These are phyloP conservation scores for Lagodon rhomboides DNA, from an alignment of 2,797 vertebrate genomes.

Conservation along the genomic window DNA sequence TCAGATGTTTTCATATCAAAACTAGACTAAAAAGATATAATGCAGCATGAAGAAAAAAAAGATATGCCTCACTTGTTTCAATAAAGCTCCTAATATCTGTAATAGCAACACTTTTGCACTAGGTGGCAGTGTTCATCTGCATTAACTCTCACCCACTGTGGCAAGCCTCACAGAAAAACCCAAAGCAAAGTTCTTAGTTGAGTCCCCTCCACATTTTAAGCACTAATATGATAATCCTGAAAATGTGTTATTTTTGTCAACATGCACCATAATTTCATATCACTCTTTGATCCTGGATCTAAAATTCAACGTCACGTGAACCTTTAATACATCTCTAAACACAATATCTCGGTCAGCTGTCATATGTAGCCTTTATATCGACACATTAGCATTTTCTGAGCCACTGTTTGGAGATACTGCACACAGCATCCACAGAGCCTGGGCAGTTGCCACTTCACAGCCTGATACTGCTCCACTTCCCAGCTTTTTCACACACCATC, in stretches of 20 bases:
- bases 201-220: no score
- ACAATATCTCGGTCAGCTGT: neutral
- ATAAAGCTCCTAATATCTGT: neutral
- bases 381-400: constrained; percentile 21
- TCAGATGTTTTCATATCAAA: neutral
- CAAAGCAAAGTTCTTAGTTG: neutral
- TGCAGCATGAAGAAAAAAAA: neutral
- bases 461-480: constrained; percentile 65
- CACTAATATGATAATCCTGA: neutral
- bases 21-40: neutral
- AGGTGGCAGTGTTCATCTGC: constrained; percentile 45
- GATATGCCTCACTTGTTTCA: no score
- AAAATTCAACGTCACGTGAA: neutral
- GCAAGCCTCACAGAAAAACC: neutral
- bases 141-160: neutral
- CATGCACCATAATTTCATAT: neutral
- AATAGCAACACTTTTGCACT: neutral
- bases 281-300: neutral
- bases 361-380: neutral
- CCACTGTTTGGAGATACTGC: constrained; percentile 20
- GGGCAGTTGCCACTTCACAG: constrained; percentile 64
- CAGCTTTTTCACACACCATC: constrained; percentile 72
- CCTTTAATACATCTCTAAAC: constrained; percentile 6
- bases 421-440: constrained; percentile 37
- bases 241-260: neutral